These are phyloP conservation scores for Channa argus DNA, from an alignment of 2,113 vertebrate genomes.

Conservation along the genomic window DNA sequence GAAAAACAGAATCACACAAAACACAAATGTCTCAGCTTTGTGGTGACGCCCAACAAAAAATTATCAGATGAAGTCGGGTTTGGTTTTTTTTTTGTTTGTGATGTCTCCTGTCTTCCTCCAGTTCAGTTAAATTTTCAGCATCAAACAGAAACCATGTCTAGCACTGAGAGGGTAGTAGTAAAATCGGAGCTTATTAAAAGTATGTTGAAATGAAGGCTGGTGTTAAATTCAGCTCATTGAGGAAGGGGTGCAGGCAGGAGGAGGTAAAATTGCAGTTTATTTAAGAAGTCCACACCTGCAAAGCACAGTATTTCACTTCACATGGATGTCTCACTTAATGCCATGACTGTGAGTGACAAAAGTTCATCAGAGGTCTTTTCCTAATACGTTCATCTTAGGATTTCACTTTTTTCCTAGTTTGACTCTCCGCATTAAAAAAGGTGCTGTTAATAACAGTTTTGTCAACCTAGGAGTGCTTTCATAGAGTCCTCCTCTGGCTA, in stretches of 20 bases:
- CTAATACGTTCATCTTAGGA: constrained; percentile 43
- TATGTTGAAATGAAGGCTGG: constrained; percentile 29
- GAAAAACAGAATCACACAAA: constrained; percentile 7
- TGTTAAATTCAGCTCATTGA: constrained; percentile 55
- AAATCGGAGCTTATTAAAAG: constrained; percentile 42
- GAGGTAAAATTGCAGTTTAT: constrained; percentile 34
- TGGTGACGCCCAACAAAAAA: constrained; percentile 33
- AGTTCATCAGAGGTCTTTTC: constrained; percentile 50
- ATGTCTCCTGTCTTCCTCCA: constrained; percentile 18
- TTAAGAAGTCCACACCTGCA: constrained; percentile 17
- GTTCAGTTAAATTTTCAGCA: constrained; percentile 41
- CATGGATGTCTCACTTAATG: constrained; percentile 45
- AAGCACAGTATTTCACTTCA: constrained; percentile 48
- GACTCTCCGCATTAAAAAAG: constrained; percentile 28
- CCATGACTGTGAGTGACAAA: constrained; percentile 40
- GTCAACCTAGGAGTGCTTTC: constrained; percentile 17
- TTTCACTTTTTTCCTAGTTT: constrained; percentile 37
- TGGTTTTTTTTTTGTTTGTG: constrained; percentile 33
- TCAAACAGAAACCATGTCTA: constrained; percentile 51
- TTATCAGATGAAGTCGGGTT: constrained; percentile 23
- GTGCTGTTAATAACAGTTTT: constrained; percentile 5
- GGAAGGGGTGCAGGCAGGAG: constrained; percentile 8
- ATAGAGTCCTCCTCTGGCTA: constrained; percentile 49
- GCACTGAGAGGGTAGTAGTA: constrained; percentile 20
- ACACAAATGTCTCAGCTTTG: constrained; percentile 17